These are phyloP conservation scores for Orthosia incerta DNA, from an alignment of 2,888 invertebrate species.

Conservation along the genomic window DNA sequence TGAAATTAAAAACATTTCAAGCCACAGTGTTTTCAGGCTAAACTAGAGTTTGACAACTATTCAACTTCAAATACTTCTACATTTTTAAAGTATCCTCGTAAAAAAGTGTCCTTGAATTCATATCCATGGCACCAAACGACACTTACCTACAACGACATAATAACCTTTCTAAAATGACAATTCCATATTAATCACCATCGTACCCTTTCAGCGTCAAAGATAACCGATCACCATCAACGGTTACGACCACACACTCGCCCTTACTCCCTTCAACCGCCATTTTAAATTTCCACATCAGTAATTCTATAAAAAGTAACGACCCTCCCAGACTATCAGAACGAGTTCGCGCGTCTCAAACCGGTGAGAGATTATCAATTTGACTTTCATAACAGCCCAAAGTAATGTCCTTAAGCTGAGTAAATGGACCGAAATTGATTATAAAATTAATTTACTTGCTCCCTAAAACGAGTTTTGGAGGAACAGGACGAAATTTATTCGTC, in stretches of 20 bases:
- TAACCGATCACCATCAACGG: slow-evolving; percentile 58
- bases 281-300: slow-evolving; percentile 62
- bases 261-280: slow-evolving; percentile 22
- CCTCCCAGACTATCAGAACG: slow-evolving; percentile 56
- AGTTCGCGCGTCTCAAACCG: slow-evolving; percentile 49
- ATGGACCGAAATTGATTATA: slow-evolving; percentile 70
- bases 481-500: slow-evolving; percentile 63
- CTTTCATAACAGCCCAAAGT: slow-evolving; percentile 69
- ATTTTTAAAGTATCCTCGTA: not conserved
- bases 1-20: no score
- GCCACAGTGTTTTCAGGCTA: no score
- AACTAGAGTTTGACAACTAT: no score
- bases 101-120: slow-evolving; percentile 1
- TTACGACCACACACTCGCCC: slow-evolving; percentile 41
- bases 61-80: no score
- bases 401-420: slow-evolving; percentile 68
- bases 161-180: slow-evolving; percentile 17
- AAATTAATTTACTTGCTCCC: slow-evolving; percentile 67
- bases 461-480: slow-evolving; percentile 61
- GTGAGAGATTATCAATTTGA: slow-evolving; percentile 70
- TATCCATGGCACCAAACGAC: slow-evolving; percentile 7
- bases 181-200: slow-evolving; percentile 49
- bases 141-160: not conserved
- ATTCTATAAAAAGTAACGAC: slow-evolving; percentile 65
- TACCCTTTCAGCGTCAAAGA: slow-evolving; percentile 51